Evolutionary conservation across 2,888 invertebrate species (phyloP), one percentile per base, ranked within the genome.

Genomic region (Xylophagus ater): DNA sequence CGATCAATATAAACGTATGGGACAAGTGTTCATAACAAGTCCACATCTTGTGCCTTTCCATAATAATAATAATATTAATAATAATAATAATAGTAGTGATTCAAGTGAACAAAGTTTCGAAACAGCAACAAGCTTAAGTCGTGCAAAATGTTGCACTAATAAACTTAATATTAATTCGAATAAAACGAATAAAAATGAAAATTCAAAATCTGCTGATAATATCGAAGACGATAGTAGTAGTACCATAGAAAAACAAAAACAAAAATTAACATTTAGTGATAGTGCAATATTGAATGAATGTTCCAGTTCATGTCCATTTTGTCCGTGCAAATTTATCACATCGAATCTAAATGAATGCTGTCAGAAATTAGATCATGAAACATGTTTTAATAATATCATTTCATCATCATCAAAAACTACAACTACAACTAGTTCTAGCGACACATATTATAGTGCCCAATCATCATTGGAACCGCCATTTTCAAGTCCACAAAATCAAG

Each of bases 131-230:
- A 66, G 62, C 49, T 57, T 55, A 36, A 36, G 40, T 29, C 21
- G 45, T 37, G 46, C 46, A 19, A 49, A 55, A 41, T 51, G 51
- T 34, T 55, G 55, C 20, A n/a, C n/a, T n/a, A n/a, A n/a, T n/a
- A n/a, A n/a, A n/a, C n/a, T n/a, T n/a, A n/a, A n/a, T n/a, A n/a
- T n/a, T n/a, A n/a, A n/a, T n/a, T n/a, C n/a, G n/a, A n/a, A n/a
- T n/a, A n/a, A n/a, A n/a, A n/a, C n/a, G n/a, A 45, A 49, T 4
- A 56, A 51, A 40, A 49, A 51, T 38, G 55, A 58, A 45, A 60
- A 65, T 40, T 73, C 70, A 42, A 71, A 71, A 51, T 72, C 72
- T 0, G 72, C 71, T 2, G 73, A 73, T 53, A 71, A 72, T 46
- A 61, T 72, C 41, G 72, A 71, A 3, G 72, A 67, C 12, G 67